Evolutionary conservation across 2,797 vertebrate genomes (phyloP), one percentile per base, ranked within the genome.

Genomic region (Rousettus madagascariensis): DNA sequence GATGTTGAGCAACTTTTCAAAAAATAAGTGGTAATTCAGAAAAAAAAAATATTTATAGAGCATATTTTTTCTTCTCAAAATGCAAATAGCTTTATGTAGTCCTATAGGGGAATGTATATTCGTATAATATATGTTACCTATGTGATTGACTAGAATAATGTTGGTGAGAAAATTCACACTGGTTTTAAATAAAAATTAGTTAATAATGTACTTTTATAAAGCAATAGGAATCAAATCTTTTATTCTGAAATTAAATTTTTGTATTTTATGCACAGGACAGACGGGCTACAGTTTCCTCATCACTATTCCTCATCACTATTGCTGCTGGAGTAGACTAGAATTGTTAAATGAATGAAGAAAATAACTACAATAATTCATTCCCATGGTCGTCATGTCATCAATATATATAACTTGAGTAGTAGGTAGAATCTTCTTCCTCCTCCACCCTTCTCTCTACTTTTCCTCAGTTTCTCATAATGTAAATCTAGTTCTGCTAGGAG

Each of bases 111-210:
- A 88, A 38, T 17, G 30, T 30, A n/a, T 46, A 53, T 38, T 66
- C 33, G 74, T 55, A 36, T 19, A 43, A 51, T 77, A 33, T 46
- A 30, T 41, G 36, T 53, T 33, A 24, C 11, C 11, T 53, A 53
- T 20, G 20, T 53, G 74, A 77, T 8, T 72, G 43, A 80, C 19
- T 66, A 86, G 28, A 86, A 22, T 65, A 19, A 11, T 55, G 13
- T 63, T 75, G 8, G 24, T 74, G 53, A 94, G 41, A 79, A 88
- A 38, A 88, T 46, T 85, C 46, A 68, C 20, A 41, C 10, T 80
- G 16, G 11, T 49, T 91, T 89, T 66, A 84, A 68, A 75, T 82
- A 65, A 36, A 61, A 65, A 30, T 57, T 26, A 43, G 6, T 84
- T 66, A 79, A 24, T 82, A 49, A 33, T 63, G 13, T 24, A 36